Base-by-base conservation (phyloP, 1,140 invertebrate genomes). In the Lepidostoma basale region DNA sequence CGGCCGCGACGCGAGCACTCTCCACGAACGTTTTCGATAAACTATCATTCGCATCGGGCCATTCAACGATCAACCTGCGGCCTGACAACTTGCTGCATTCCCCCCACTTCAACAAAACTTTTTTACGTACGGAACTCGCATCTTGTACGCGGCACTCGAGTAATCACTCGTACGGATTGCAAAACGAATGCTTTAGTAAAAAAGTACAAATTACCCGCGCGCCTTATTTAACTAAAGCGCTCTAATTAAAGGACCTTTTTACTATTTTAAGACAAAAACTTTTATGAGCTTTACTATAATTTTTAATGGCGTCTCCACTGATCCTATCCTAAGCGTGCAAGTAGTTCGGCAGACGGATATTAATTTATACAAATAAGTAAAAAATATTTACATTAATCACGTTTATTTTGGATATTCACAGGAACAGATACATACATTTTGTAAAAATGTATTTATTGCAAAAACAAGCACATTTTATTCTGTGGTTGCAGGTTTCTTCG, bases 21-120 rank as follows among this genome's bases (percentile, higher is more conserved):
- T 4, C 30, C 3, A 26, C 62, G 62, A 49, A 18, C 16, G 62
- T 20, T 33, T 63, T 49, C 44, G 45, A n/a, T 49, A 30, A 52
- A 63, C 62, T 59, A 59, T 30, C 8, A 18, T 10, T 52, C 47
- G 8, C 22, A 25, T 18, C 22, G 3, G 58, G 58, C 58, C 59
- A 62, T 62, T 62, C 59, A 62, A 45, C 12, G n/a, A 12, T 9
- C 59, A 42, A 42, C 59, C 59, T 62, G 42, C 28, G 42, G 39
- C 25, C 59, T 45, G 39, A 42, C 39, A 40, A 40, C 39, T 30
- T 28, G 22, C 18, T 63, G 26, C 62, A 12, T 8, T 26, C 18
- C 44, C 42, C 62, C 44, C 62, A 1, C 28, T n/a, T n/a, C 16
- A 28, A 18, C 10, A 30, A 9, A 58, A 18, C 30, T 33, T 40